These are phyloP conservation scores for Enteromius paludinosus DNA, from an alignment of 2,797 vertebrate species.

Conservation along the genomic window DNA sequence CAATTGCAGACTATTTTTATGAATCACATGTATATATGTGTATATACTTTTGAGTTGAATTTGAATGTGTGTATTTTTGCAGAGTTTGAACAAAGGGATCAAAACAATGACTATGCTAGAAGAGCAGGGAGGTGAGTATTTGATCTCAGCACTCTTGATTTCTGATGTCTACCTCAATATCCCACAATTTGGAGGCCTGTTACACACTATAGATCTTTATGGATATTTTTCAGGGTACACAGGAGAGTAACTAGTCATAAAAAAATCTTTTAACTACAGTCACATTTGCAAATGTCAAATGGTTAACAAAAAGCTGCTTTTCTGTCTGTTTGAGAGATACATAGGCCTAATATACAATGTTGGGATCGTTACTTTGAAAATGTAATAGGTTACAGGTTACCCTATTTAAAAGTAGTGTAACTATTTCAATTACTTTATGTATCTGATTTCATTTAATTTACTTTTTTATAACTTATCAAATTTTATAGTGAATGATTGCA, in stretches of 20 bases:
- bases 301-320: background rate
- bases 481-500: no score
- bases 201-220: background rate
- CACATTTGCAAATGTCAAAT: background rate
- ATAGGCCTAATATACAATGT: background rate
- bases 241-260: background rate
- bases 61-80: constrained; percentile 56
- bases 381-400: no score
- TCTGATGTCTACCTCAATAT: background rate
- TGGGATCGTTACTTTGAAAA: no score
- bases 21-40: background rate
- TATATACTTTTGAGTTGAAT: background rate
- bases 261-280: no score
- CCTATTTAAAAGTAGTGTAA: no score
- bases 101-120: constrained; percentile 92
- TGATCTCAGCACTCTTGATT: background rate
- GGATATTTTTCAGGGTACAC: background rate
- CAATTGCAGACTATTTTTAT: background rate
- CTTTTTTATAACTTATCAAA: no score
- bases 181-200: constrained; percentile 24
- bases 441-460: no score
- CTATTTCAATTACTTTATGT: no score
- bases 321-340: background rate
- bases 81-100: constrained; percentile 85
- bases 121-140: constrained; percentile 89